Base-by-base conservation (phyloP, 2,888 invertebrate genomes). In the Luperina nickerlii region DNA sequence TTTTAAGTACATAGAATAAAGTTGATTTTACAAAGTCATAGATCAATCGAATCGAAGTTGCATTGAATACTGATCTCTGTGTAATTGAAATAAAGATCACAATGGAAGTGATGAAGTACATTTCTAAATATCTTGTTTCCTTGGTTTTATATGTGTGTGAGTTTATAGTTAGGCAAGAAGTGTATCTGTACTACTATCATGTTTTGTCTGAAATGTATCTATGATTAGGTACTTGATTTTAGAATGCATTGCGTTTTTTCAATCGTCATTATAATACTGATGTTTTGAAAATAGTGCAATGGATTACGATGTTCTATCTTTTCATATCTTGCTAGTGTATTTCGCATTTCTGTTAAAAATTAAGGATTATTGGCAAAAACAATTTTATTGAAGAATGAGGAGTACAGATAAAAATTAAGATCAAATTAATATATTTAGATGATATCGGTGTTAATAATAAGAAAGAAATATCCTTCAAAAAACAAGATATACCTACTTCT, bases 371-470 rank as follows among this genome's bases (percentile, higher is more conserved):
- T 60, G n/a, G 18, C 73, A 42, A 80, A 74, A 66, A 57, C 66
- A 70, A 80, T 27, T 0, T 51, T 73, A 81, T 60, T 81, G 45
- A 73, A 81, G 69, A 77, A 63, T 18, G 6, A 32, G 42, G 24
- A 51, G 24, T 42, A 27, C 75, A 65, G 72, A 80, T 79, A 75
- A 67, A 82, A 60, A 20, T 54, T 27, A 77, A 57, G 72, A 80
- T 82, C 82, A 75, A 80, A 67, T 45, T 81, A 71, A 81, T 67
- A 66, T 69, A 78, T 75, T 79, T 77, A 85, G 73, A 71, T 68
- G 18, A 67, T 74, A 83, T 78, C 18, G 71, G 76, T 83, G 75
- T 79, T 85, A 73, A 76, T 65, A 71, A 48, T 78, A 85, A 82
- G 57, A 63, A 77, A 78, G 13, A 13, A 74, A 83, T 66, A 73